Percentiles rank a stretch among this genome's conserved stretches.
These are phyloP conservation scores for Drosophila monieri DNA, from an alignment of 2,888 invertebrate genomes.

Conservation along the genomic window DNA sequence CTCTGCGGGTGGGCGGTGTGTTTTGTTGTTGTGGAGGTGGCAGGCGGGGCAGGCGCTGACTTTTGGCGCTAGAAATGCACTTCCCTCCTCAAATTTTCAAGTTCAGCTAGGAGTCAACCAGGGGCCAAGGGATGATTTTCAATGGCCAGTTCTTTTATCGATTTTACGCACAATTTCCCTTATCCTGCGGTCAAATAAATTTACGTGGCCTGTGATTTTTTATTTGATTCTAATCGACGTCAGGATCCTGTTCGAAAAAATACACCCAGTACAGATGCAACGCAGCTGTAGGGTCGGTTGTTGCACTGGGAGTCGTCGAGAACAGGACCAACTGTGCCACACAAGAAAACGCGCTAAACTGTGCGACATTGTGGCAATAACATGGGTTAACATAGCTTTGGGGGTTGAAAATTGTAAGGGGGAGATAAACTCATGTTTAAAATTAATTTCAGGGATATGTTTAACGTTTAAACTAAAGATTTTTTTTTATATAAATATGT, in stretches of 20 bases:
- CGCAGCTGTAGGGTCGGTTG: conserved; percentile 14
- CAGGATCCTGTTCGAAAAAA: conserved; percentile 29
- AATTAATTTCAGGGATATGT: too few relatives aligned
- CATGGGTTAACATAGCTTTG: conserved; percentile 25
- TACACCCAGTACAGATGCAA: conserved; percentile 16
- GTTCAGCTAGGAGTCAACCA: not conserved
- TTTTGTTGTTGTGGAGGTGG: conserved; percentile 2
- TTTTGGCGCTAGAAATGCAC: conserved; percentile 32
- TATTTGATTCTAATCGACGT: not conserved
- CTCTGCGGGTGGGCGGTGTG: conserved; percentile 8
- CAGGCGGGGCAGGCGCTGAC: conserved; percentile 12
- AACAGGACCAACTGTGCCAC: conserved; percentile 46
- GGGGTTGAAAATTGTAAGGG: conserved; percentile 38
- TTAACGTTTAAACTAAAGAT: too few relatives aligned
- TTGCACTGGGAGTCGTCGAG: conserved; percentile 28
- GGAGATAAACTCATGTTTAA: too few relatives aligned
- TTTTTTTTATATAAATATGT: too few relatives aligned
- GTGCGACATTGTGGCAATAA: conserved; percentile 49
- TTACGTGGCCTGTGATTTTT: not conserved
- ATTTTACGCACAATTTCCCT: conserved; percentile 60
- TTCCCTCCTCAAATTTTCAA: conserved; percentile 16
- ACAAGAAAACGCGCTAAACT: conserved; percentile 62
- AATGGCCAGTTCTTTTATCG: conserved; percentile 51
- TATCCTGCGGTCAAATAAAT: not conserved
- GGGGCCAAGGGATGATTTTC: not conserved